Percentiles rank a stretch among this genome's conserved stretches.
phyloP scores from a whole-genome alignment of 2,888 invertebrate genomes.

The Nemurella pictetii region DNA sequence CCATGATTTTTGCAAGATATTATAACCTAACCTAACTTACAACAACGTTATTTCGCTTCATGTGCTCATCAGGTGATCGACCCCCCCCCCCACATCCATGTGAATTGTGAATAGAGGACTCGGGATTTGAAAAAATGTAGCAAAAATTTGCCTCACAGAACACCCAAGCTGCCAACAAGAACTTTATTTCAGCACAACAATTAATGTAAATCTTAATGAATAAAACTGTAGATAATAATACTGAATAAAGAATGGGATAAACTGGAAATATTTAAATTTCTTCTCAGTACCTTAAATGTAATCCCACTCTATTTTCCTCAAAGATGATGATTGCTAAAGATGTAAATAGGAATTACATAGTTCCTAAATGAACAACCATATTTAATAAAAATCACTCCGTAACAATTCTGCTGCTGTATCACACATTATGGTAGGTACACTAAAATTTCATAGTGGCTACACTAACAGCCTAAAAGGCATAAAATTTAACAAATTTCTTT shows the following conservation, averaged over 20 bases:
- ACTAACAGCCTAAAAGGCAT: not conserved
- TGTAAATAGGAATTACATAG: not conserved
- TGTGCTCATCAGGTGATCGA: not conserved
- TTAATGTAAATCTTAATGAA: slow-evolving; percentile 33
- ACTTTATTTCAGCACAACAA: slow-evolving; percentile 41
- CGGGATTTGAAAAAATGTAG: not conserved
- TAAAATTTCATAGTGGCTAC: not conserved
- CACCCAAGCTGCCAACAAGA: slow-evolving; percentile 37
- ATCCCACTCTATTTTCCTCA: not conserved
- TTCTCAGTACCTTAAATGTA: not conserved
- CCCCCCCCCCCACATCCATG: not conserved
- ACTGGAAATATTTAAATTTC: slow-evolving; percentile 32
- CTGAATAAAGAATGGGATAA: slow-evolving; percentile 9
- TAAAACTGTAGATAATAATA: slow-evolving; percentile 39
- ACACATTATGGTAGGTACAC: not conserved
- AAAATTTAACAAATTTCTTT: not conserved
- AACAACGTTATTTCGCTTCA: too few relatives aligned
- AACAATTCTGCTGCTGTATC: not conserved
- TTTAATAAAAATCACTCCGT: not conserved
- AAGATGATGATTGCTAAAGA: not conserved
- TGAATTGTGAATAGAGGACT: not conserved
- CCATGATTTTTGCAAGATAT: not conserved
- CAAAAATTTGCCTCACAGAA: not conserved
- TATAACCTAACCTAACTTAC: too few relatives aligned
- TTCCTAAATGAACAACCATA: not conserved